Base-by-base conservation (phyloP, 2,888 invertebrate genomes). In the Drosophila nr. perissopoda region DNA sequence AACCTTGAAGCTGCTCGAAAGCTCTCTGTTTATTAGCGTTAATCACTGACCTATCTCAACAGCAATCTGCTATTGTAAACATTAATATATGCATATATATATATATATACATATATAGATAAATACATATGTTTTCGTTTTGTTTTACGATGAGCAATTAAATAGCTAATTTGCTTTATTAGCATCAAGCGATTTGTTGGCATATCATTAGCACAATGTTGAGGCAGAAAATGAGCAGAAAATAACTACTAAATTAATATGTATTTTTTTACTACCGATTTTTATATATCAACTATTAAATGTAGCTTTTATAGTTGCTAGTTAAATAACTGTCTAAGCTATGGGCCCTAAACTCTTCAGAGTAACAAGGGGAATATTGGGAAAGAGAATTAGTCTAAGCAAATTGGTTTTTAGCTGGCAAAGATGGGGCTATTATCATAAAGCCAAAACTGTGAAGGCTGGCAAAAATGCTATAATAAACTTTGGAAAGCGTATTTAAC, bases 11-110 rank as follows among this genome's bases (percentile, higher is more conserved):
- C 31, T n/a, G 27, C 27, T 18, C 21, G 31, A 73, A n/a, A 45
- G 53, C 16, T 48, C n/a, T 40, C 25, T n/a, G 33, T 25, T 65
- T 53, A 65, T 57, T 65, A 25, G 33, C 29, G 16, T 34, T 51
- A 74, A 76, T 79, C 48, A 69, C 31, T 52, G 70, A 69, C 31
- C 70, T 69, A 49, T 13, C 69, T 69, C 58, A 69, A 52, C 10
- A 25, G 33, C 21, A 36, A 58, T 33, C 58, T 31, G 45, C 25
- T 18, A 27, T 21, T 45, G 6, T 13, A 13, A 16, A 49, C 38
- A 34, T 36, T 25, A 34, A 67, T 51, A 40, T n/a, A 33, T 40
- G 51, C 29, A 25, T 36, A 18, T 8, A 18, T 1, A 18, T 8
- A 18, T 18, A 18, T 4, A 18, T 25, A 16, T 1, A 45, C 7